Base-by-base conservation (phyloP, 2,888 invertebrate genomes). In the Eugnorisma glareosa region DNA sequence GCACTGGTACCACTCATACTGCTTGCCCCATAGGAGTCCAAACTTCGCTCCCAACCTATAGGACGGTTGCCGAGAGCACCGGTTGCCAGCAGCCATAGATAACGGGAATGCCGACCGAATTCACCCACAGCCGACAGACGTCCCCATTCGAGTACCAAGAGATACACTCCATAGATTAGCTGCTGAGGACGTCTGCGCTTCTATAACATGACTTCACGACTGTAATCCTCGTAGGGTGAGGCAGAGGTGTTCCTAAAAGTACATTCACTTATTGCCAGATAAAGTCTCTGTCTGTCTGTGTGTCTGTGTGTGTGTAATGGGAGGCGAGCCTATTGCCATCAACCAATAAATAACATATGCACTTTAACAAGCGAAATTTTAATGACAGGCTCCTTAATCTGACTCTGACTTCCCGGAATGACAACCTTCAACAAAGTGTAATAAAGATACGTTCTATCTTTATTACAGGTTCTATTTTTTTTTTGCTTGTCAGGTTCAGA, bases 61-160 rank as follows among this genome's bases (percentile, higher is more conserved):
- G 69, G 82, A 40, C 54, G 69, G 40, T 35, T 59, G 59, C 57
- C 40, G 15, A 13, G 66, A 66, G 37, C 84, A 57, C 73, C 68
- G 77, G 81, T 84, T 77, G 68, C 43, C 68, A 67, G 51, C 85
- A 67, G 67, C 85, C 82, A 64, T 54, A 73, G 64, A 28, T 85
- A 84, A 84, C 83, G 83, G 85, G 83, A 84, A 64, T 24, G 45
- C n/a, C 73, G 43, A 73, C 78, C 63, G 73, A 84, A 85, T 73
- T 84, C 67, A 84, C 82, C 84, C 73, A 71, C 71, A 74, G 66
- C 74, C 67, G 66, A 70, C 43, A 45, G 40, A 37, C 61, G 85
- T 70, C 67, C 72, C 74, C 74, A 75, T 84, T 77, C 74, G 43
- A 35, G 40, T 76, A n/a, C 63, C 69, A 67, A 40, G 43, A 79